Evolutionary conservation across 2,888 invertebrate genomes (phyloP).

Genomic region (Cyclophora albipunctata): DNA sequence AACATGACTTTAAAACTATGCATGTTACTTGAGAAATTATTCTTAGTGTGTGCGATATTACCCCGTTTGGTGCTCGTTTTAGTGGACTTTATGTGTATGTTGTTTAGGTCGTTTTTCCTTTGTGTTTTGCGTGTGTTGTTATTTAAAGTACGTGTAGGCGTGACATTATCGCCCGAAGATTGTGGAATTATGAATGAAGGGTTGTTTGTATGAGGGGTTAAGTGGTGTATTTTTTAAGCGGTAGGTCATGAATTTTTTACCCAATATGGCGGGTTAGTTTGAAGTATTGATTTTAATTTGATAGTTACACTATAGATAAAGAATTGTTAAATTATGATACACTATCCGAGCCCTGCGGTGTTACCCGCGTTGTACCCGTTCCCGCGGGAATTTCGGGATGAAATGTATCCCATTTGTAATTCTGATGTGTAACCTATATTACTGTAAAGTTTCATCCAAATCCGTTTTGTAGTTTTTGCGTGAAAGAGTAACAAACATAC

Average conservation of each 20-base stretch:
- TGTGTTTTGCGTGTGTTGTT: constrained; percentile 27
- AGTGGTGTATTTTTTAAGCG: constrained; percentile 49
- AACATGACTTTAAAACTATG: constrained; percentile 18
- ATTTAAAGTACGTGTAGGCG: constrained; percentile 63
- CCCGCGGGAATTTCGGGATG: too few species aligned
- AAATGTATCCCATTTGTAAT: too few species aligned
- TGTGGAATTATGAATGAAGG: constrained; percentile 67
- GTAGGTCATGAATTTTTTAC: constrained; percentile 52
- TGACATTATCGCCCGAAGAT: constrained; percentile 70
- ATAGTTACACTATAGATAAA: not conserved
- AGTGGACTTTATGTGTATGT: constrained; percentile 8
- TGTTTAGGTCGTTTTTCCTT: constrained; percentile 24
- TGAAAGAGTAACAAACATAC: too few species aligned
- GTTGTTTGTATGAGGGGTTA: constrained; percentile 59
- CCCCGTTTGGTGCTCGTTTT: constrained; percentile 36
- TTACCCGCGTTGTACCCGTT: too few species aligned
- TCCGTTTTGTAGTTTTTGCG: too few species aligned
- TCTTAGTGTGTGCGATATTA: constrained; percentile 61
- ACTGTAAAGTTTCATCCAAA: too few species aligned
- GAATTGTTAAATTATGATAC: too few species aligned
- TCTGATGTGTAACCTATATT: too few species aligned
- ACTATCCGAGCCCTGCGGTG: too few species aligned
- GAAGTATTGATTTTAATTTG: constrained; percentile 12
- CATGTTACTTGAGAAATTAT: constrained; percentile 56
- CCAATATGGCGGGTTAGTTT: constrained; percentile 44